Evolutionary conservation across 2,797 vertebrate genomes (phyloP).

Genomic region (Harpagifer antarcticus): DNA sequence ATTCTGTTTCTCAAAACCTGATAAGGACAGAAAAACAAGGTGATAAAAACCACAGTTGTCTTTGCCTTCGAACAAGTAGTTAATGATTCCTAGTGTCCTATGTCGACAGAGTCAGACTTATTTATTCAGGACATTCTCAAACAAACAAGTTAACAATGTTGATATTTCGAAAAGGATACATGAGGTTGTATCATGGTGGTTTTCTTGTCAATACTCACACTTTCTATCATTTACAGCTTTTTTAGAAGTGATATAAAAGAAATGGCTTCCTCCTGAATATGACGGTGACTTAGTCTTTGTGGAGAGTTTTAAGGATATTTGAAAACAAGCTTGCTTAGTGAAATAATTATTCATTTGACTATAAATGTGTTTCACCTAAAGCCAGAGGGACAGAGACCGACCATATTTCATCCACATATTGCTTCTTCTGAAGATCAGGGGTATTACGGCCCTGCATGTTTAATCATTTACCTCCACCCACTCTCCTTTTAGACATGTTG

Average conservation of each 20-base stretch:
- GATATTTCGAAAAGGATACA: not conserved
- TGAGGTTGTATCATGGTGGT: not conserved
- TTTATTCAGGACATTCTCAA: not conserved
- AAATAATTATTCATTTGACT: slow-evolving; percentile 30
- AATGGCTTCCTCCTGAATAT: slow-evolving; percentile 28
- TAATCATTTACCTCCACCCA: slow-evolving; percentile 58
- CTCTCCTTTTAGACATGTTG: slow-evolving; percentile 18
- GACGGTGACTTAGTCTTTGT: slow-evolving; percentile 24
- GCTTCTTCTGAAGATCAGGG: not conserved
- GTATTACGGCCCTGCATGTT: slow-evolving; percentile 1
- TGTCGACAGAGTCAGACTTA: slow-evolving; percentile 20
- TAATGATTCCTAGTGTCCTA: slow-evolving; percentile 47
- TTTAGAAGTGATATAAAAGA: slow-evolving; percentile 9
- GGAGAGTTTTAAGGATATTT: not conserved
- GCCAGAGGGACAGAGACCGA: not conserved
- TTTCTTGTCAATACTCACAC: not conserved
- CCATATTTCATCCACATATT: fast-evolving
- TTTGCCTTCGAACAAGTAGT: slow-evolving; percentile 11
- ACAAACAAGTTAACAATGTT: not conserved
- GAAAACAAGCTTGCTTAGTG: not conserved
- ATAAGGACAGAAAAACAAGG: not conserved
- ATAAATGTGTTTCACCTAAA: slow-evolving; percentile 14
- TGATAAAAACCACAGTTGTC: not conserved
- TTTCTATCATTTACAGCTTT: slow-evolving; percentile 6
- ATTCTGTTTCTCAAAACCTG: slow-evolving; percentile 3